These are phyloP conservation scores for Decapterus maruadsi DNA, from an alignment of 2,797 vertebrate species.

Conservation along the genomic window DNA sequence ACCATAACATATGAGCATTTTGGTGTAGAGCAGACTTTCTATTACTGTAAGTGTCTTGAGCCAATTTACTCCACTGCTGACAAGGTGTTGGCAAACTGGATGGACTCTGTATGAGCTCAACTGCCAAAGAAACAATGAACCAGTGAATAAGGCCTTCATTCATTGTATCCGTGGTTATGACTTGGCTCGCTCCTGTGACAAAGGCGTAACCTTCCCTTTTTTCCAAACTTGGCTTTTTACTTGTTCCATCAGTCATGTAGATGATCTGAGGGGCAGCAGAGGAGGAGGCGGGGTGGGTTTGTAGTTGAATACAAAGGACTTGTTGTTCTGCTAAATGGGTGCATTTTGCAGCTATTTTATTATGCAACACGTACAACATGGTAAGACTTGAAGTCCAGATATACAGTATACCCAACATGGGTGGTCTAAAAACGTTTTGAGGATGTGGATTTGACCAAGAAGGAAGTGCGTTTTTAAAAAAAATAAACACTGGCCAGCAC, in stretches of 20 bases:
- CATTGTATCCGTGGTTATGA: constrained; percentile 50
- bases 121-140: constrained; percentile 52
- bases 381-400: constrained; percentile 8
- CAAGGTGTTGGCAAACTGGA: constrained; percentile 27
- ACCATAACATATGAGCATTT: constrained; percentile 11
- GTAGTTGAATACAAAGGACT: constrained; percentile 53
- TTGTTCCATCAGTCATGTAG: constrained; percentile 47
- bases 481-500: constrained; percentile 3
- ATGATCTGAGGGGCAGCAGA: constrained; percentile 25
- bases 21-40: constrained; percentile 11
- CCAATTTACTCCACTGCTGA: constrained; percentile 21
- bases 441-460: constrained; percentile 15
- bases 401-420: background rate
- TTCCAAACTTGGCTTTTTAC: constrained; percentile 44
- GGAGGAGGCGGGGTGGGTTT: constrained; percentile 17
- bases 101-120: constrained; percentile 15
- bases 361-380: constrained; percentile 40
- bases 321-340: constrained; percentile 56
- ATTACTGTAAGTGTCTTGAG: constrained; percentile 12
- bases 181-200: constrained; percentile 54
- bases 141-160: constrained; percentile 64
- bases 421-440: constrained; percentile 17
- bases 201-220: constrained; percentile 50
- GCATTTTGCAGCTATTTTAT: constrained; percentile 37
- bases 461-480: constrained; percentile 7